Evolutionary conservation across 2,113 vertebrate genomes (phyloP), one percentile per base, ranked within the genome.

Genomic region (Notothenia coriiceps): DNA sequence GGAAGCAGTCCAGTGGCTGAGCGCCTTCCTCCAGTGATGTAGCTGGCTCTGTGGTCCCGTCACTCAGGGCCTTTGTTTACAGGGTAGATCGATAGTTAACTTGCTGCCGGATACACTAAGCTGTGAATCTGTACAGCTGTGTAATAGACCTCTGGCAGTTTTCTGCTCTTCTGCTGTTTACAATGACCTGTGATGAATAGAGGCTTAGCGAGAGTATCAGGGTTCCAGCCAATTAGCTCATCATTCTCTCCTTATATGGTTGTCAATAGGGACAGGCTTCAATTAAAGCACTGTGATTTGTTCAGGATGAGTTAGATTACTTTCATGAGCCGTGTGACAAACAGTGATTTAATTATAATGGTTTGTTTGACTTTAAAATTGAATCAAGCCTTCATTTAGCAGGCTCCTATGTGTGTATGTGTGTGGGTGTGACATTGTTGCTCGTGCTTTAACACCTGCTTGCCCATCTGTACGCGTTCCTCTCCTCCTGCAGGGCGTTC

Each of bases 61-160:
- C 91, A 90, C 69, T 92, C 89, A 89, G 62, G 44, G 79, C 75
- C 67, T 78, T 86, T 88, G 88, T 90, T 91, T 90, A 89, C 86
- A 1, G 52, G 74, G 61, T 46, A 70, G 88, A 92, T 94, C 93
- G 51, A 94, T 94, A 90, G 77, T 76, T 76, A 88, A 89, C 88
- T 81, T 85, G 87, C 82, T 43, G 25, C 25, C 25, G 86, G 77
- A 88, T 82, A 82, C 71, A 81, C 66, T 77, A 47, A 80, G 76
- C 75, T 74, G 82, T 74, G 71, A 74, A 89, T 82, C 51, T 81
- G 55, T 60, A 71, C 71, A 46, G 72, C 70, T 52, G 83, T 72
- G 85, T 84, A 84, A 86, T 60, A 85, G 72, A 90, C 66, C 56
- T 80, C 57, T 70, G 55, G 80, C 78, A 66, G 63, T 74, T 75